These are phyloP conservation scores for Stenopsyche tienmushanensis DNA, from an alignment of 1,140 invertebrate species.

Conservation along the genomic window DNA sequence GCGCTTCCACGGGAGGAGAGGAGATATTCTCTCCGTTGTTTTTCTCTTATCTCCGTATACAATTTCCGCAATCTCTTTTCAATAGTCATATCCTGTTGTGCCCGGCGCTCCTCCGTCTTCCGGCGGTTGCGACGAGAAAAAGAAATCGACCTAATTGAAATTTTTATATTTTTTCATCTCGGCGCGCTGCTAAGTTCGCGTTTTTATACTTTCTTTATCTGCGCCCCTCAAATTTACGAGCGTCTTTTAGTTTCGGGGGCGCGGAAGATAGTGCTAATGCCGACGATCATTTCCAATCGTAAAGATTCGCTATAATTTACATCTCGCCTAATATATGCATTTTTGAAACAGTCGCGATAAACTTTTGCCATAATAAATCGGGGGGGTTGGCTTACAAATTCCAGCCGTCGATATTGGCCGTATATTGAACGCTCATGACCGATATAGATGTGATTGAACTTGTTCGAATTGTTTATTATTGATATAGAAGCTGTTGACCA, in stretches of 20 bases:
- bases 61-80: slow-evolving; percentile 43
- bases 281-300: slow-evolving; percentile 19
- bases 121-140: slow-evolving; percentile 24
- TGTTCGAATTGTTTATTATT: too few relatives aligned
- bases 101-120: slow-evolving; percentile 11
- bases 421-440: too few relatives aligned
- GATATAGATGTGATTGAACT: too few relatives aligned
- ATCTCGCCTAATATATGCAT: slow-evolving; percentile 20
- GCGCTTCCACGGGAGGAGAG: background rate
- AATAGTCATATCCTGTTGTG: slow-evolving; percentile 41
- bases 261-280: slow-evolving; percentile 23
- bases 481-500: too few relatives aligned
- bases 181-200: background rate
- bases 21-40: slow-evolving; percentile 16
- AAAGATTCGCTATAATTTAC: slow-evolving; percentile 24
- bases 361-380: too few relatives aligned
- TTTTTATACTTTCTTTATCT: slow-evolving; percentile 17
- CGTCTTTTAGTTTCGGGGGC: slow-evolving; percentile 3
- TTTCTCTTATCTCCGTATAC: slow-evolving; percentile 38
- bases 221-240: slow-evolving; percentile 11
- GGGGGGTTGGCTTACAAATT: too few relatives aligned
- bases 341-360: too few relatives aligned
- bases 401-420: too few relatives aligned
- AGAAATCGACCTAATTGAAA: slow-evolving; percentile 37
- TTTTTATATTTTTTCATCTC: slow-evolving; percentile 3